Conservation (phyloP, 1,140 invertebrate species). For the Aphelinus certus region DNA sequence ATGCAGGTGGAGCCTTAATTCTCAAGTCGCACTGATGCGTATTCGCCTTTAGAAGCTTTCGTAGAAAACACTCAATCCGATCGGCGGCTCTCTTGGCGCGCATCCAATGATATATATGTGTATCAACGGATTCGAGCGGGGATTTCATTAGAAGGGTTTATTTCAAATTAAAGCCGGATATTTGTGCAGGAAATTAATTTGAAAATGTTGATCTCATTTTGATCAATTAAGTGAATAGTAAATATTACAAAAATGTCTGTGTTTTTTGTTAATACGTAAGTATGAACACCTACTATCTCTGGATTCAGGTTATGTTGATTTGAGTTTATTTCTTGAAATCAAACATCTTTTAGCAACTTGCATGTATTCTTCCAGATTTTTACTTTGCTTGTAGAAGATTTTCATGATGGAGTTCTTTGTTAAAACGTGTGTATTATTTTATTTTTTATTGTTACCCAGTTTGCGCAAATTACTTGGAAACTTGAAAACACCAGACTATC, state of each 20-base stretch:
- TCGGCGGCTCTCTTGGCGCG: too few relatives aligned
- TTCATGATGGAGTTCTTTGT: conserved; percentile 33
- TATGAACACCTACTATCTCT: conserved; percentile 41
- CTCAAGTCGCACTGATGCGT: too few relatives aligned
- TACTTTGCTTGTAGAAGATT: conserved; percentile 25
- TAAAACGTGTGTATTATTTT: conserved; percentile 34
- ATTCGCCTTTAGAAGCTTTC: too few relatives aligned
- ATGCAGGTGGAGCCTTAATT: too few relatives aligned
- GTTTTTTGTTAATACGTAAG: conserved; percentile 66
- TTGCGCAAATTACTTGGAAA: conserved; percentile 7
- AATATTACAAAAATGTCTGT: conserved; percentile 58
- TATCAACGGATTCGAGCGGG: too few relatives aligned
- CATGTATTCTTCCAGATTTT: conserved; percentile 24
- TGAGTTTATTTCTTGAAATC: conserved; percentile 33
- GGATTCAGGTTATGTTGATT: conserved; percentile 53
- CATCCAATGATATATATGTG: too few relatives aligned
- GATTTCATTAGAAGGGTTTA: too few relatives aligned
- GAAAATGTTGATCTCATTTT: too few relatives aligned
- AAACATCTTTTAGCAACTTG: too few relatives aligned
- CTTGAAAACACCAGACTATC: conserved; percentile 9
- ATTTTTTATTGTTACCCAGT: conserved; percentile 24
- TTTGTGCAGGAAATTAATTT: too few relatives aligned
- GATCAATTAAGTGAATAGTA: background rate
- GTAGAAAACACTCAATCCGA: too few relatives aligned
- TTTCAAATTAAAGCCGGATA: too few relatives aligned